Percentiles rank a stretch among this genome's conserved stretches.
Evolutionary conservation across 1,140 invertebrate genomes (phyloP).

Genomic region (Saccostrea echinata): DNA sequence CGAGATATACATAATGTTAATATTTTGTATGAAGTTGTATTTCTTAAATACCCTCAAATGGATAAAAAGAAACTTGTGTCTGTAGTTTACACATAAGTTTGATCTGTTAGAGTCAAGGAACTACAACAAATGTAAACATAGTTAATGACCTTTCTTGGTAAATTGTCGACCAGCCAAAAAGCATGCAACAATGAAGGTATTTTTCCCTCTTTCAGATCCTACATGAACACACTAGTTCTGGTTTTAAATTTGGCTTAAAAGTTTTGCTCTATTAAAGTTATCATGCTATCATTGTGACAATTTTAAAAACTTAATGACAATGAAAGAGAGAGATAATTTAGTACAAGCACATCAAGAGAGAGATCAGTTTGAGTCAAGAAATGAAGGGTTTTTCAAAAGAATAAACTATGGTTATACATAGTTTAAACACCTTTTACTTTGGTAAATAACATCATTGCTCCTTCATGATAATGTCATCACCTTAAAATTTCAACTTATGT

Average conservation of each 20-base stretch:
- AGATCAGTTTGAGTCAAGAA: too few species aligned
- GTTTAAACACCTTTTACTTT: too few species aligned
- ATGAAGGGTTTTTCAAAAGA: too few species aligned
- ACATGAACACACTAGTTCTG: conserved; percentile 19
- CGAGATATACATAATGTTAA: conserved; percentile 29
- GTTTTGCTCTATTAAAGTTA: background rate
- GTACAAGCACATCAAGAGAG: too few species aligned
- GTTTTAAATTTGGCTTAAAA: background rate
- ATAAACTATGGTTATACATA: too few species aligned
- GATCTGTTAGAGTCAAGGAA: conserved; percentile 9
- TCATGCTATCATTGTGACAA: background rate
- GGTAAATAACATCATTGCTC: too few species aligned
- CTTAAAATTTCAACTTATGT: too few species aligned
- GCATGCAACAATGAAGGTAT: conserved; percentile 17
- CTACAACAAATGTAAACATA: conserved; percentile 3
- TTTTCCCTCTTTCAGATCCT: conserved; percentile 8
- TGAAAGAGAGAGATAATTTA: too few species aligned
- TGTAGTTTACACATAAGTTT: conserved; percentile 5
- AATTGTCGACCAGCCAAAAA: conserved; percentile 27
- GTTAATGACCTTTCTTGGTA: background rate
- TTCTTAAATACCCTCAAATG: conserved; percentile 28
- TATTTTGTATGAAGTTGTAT: conserved; percentile 21
- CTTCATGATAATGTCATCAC: too few species aligned
- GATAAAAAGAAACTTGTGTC: conserved; percentile 30
- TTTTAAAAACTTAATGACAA: too few species aligned